These are phyloP conservation scores for Busseola fusca DNA, from an alignment of 2,888 invertebrate genomes.

Conservation along the genomic window DNA sequence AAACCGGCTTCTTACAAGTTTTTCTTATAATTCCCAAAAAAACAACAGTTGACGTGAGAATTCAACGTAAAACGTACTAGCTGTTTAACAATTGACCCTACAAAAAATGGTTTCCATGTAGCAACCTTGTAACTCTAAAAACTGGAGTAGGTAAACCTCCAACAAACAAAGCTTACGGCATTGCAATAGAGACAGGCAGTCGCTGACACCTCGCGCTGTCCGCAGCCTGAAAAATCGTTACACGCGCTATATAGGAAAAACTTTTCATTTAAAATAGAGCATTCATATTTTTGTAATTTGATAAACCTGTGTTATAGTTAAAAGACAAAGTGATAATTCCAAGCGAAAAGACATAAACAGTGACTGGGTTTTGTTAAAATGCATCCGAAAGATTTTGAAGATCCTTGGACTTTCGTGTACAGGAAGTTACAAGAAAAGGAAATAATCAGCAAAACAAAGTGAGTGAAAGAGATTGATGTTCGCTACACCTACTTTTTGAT, in stretches of 20 bases:
- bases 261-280: background rate
- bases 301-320: background rate
- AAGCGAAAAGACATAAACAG: slow-evolving; percentile 10
- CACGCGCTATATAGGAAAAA: slow-evolving; percentile 10
- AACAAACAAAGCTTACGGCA: slow-evolving; percentile 79
- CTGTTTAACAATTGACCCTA: slow-evolving; percentile 66
- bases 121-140: slow-evolving; percentile 79
- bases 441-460: slow-evolving; percentile 80
- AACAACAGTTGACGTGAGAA: slow-evolving; percentile 40
- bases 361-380: slow-evolving; percentile 64
- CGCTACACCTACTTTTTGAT: too few species aligned
- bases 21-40: slow-evolving; percentile 8
- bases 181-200: slow-evolving; percentile 70
- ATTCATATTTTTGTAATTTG: slow-evolving; percentile 2
- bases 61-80: slow-evolving; percentile 28
- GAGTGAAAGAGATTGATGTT: too few species aligned
- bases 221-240: slow-evolving; percentile 74
- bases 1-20: slow-evolving; percentile 15
- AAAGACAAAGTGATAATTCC: background rate
- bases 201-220: slow-evolving; percentile 69
- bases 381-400: slow-evolving; percentile 70
- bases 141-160: slow-evolving; percentile 78
- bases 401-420: slow-evolving; percentile 83
- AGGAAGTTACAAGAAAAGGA: slow-evolving; percentile 82
- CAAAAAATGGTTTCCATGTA: slow-evolving; percentile 71